phyloP scores from a whole-genome alignment of 2,888 invertebrate genomes.

The Microctonus aethiopoides region DNA sequence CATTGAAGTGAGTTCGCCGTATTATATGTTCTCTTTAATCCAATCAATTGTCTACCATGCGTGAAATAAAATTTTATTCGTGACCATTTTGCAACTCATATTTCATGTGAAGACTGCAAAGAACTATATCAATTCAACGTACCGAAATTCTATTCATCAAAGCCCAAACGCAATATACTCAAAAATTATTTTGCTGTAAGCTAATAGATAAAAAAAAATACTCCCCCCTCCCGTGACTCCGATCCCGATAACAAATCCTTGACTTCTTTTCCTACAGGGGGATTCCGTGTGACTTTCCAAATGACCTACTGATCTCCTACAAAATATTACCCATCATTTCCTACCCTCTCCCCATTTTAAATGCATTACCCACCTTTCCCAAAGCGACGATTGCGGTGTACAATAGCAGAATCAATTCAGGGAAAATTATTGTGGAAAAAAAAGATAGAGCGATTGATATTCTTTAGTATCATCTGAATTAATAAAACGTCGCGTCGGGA shows the following conservation, averaged over 20 bases:
- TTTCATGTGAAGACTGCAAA: too few relatives aligned
- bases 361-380: neutral
- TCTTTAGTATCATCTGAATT: too few relatives aligned
- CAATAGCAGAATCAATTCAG: neutral
- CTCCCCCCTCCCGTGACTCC: conserved; percentile 65
- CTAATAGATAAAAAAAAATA: neutral
- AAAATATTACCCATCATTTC: conserved; percentile 52
- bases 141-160: neutral
- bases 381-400: neutral
- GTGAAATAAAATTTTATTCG: conserved; percentile 19
- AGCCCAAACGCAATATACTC: neutral
- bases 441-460: neutral
- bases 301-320: conserved; percentile 42
- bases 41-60: neutral
- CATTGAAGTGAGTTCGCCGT: neutral
- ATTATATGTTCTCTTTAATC: neutral
- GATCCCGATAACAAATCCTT: conserved; percentile 59
- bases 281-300: conserved; percentile 46
- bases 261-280: conserved; percentile 62
- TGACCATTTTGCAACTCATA: too few relatives aligned
- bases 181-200: neutral
- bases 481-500: too few relatives aligned
- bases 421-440: neutral
- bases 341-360: neutral
- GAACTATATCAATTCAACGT: neutral